Evolutionary conservation across 2,888 invertebrate species (phyloP), one percentile per base, ranked within the genome.

Genomic region (Thymelicus lineola): DNA sequence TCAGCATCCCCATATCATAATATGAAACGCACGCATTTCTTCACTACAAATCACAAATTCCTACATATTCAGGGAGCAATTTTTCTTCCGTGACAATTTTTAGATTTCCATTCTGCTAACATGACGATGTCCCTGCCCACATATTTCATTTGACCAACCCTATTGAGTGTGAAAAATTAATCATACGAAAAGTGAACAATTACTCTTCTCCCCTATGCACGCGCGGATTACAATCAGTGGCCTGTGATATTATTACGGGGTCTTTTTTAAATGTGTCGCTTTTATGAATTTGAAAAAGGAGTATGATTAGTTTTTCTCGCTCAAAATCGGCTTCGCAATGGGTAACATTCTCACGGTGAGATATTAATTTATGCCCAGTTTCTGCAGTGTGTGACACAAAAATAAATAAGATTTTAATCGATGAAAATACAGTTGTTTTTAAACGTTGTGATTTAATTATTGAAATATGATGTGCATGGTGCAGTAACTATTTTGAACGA

Each of bases 121-220:
- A 62, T n/a, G 68, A 57, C 62, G 61, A 68, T 68, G 68, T 62
- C 55, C 55, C 67, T 67, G 35, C 67, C 61, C 67, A 35, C 68
- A 62, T 62, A 62, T 68, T 68, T 68, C 58, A 69, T 69, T 69
- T 63, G 63, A 69, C 69, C 69, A 58, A 63, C 62, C 68, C 68
- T 53, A 63, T 69, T 69, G 68, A 69, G 68, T 69, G 68, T 63
- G 62, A 69, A 63, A 69, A 62, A 69, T 69, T 69, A 69, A 69
- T 69, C 68, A 69, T 36, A 69, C 68, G 68, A 69, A 63, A 58
- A 69, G 58, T 69, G 62, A 69, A 63, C 63, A 69, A 69, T 69
- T 62, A 69, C 58, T 45, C 53, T 42, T 9, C 36, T 63, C 69
- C 68, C 68, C 68, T 58, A 63, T 68, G 62, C 68, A 68, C 48